phyloP scores from a whole-genome alignment of 2,888 invertebrate species.

The Himalopsyche anomala region DNA sequence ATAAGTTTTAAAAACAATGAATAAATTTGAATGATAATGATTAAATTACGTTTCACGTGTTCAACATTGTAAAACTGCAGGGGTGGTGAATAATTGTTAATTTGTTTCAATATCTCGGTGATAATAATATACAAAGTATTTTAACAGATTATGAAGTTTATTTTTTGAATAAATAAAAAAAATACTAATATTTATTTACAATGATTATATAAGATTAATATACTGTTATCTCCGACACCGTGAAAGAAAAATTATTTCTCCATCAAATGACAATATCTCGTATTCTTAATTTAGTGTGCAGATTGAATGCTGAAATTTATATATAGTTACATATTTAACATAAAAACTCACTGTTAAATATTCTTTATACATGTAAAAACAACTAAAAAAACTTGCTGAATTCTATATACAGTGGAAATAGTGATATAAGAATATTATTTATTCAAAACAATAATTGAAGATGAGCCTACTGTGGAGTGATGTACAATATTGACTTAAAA shows the following conservation, averaged over 20 bases:
- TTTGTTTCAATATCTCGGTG: conserved; percentile 6
- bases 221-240: background rate
- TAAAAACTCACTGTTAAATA: background rate
- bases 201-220: background rate
- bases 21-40: too few relatives aligned
- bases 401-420: conserved; percentile 4
- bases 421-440: conserved; percentile 15
- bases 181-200: conserved; percentile 14
- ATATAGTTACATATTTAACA: conserved; percentile 5
- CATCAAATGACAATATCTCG: background rate
- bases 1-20: too few relatives aligned
- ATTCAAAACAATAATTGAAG: background rate
- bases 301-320: background rate
- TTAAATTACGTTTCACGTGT: too few relatives aligned
- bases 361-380: conserved; percentile 23
- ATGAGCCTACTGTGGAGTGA: background rate
- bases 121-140: background rate
- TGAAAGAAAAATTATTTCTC: background rate
- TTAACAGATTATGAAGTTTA: background rate
- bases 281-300: background rate
- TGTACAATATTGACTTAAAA: background rate
- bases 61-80: too few relatives aligned
- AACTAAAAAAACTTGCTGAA: conserved; percentile 16
- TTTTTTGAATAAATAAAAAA: conserved; percentile 4
- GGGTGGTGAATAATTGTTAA: too few relatives aligned